A percentile compares a stretch with the other conserved stretches of the same genome.
Evolutionary conservation across 2,888 invertebrate species (phyloP).

Genomic region (Hoplodrina blanda): DNA sequence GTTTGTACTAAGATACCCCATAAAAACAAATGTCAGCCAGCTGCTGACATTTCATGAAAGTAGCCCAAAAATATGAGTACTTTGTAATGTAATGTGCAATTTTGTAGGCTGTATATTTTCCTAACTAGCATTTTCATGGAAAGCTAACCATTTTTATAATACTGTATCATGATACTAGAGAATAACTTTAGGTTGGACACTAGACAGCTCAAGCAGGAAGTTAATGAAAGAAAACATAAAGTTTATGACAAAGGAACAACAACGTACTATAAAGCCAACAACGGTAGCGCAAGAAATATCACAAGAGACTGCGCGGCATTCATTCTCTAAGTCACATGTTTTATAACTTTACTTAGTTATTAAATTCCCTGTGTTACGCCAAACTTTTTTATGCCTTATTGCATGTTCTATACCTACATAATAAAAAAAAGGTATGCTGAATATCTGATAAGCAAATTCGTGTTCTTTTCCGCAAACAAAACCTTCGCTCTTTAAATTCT

Average conservation of each 20-base stretch:
- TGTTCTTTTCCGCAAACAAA: conserved; percentile 4
- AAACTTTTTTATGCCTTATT: conserved; percentile 31
- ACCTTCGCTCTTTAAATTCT: neutral
- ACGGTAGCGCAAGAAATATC: conserved; percentile 29
- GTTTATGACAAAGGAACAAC: conserved; percentile 45
- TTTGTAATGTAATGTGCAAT: conserved; percentile 69
- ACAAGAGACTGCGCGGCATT: conserved; percentile 16
- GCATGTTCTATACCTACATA: conserved; percentile 8
- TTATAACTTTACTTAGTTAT: conserved; percentile 40
- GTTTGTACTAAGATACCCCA: conserved; percentile 57
- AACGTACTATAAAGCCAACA: conserved; percentile 14
- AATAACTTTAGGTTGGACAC: conserved; percentile 46
- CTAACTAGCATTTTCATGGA: conserved; percentile 58
- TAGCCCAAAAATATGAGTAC: conserved; percentile 63
- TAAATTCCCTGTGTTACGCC: conserved; percentile 34
- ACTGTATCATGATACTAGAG: conserved; percentile 30
- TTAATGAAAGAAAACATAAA: conserved; percentile 52
- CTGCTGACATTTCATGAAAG: conserved; percentile 64
- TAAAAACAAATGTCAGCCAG: conserved; percentile 66
- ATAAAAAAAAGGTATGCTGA: conserved; percentile 24
- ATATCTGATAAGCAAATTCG: conserved; percentile 21
- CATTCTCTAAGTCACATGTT: conserved; percentile 30
- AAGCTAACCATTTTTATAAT: conserved; percentile 51
- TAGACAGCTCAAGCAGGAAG: conserved; percentile 25
- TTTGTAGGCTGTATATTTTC: conserved; percentile 65